Evolutionary conservation across 2,113 vertebrate genomes (phyloP).

Genomic region (Seriola dumerili): DNA sequence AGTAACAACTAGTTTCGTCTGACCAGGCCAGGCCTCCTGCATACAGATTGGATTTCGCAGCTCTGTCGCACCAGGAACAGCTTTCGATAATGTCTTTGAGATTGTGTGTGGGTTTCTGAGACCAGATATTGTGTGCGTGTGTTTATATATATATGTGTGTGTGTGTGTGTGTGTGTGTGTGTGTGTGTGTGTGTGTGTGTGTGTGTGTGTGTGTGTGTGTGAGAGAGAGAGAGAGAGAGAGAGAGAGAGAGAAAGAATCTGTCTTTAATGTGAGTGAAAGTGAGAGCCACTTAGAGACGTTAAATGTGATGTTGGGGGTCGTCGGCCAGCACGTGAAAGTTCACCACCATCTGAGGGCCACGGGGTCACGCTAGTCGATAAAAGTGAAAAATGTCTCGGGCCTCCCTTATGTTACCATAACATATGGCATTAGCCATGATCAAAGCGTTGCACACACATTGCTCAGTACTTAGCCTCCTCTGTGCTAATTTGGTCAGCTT

Average conservation of each 20-base stretch:
- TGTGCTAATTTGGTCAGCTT: constrained; percentile 76
- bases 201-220: no score
- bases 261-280: constrained; percentile 82
- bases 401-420: constrained; percentile 72
- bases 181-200: neutral
- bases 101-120: constrained; percentile 56
- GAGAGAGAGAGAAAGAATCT: constrained; percentile 47
- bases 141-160: neutral
- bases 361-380: constrained; percentile 78
- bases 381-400: constrained; percentile 83
- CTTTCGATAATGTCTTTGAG: constrained; percentile 66
- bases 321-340: constrained; percentile 75
- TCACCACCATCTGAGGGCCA: constrained; percentile 74
- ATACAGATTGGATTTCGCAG: constrained; percentile 83
- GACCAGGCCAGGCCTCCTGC: constrained; percentile 79
- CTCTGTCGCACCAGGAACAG: constrained; percentile 63
- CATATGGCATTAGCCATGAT: constrained; percentile 80
- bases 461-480: constrained; percentile 50
- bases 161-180: constrained; percentile 33
- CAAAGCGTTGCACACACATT: constrained; percentile 70
- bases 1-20: constrained; percentile 84
- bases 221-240: constrained; percentile 15
- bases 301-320: constrained; percentile 77
- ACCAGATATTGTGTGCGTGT: constrained; percentile 45
- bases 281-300: constrained; percentile 81